These are phyloP conservation scores for Drosophila mercatorum DNA, from an alignment of 2,888 invertebrate genomes.

Conservation along the genomic window DNA sequence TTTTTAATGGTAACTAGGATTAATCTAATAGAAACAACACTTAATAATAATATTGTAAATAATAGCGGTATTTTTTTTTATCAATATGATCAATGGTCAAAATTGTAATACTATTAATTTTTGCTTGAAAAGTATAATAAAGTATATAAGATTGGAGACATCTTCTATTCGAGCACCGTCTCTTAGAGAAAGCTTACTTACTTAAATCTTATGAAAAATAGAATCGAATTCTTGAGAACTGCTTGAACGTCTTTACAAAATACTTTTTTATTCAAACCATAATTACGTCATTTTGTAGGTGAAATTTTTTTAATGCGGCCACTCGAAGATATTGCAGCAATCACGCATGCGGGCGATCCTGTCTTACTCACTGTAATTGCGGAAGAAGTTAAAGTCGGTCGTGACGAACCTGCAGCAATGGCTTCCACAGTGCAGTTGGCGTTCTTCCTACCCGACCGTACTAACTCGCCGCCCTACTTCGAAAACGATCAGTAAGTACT, in stretches of 20 bases:
- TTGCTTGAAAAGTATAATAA: neutral
- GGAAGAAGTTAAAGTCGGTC: conserved; percentile 91
- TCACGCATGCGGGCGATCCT: conserved; percentile 93
- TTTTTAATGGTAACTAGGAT: no score
- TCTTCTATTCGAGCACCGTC: no score
- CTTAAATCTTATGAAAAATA: no score
- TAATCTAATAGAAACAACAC: neutral
- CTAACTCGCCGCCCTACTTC: conserved; percentile 91
- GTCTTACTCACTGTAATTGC: conserved; percentile 93
- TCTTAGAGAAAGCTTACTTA: no score
- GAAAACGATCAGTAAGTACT: conserved; percentile 90
- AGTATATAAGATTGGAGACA: neutral
- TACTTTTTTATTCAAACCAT: conserved; percentile 4
- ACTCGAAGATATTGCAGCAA: conserved; percentile 91
- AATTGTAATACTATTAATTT: no score
- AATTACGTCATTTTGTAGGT: conserved; percentile 85
- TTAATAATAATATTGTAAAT: neutral
- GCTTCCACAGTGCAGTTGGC: conserved; percentile 93
- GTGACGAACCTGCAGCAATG: conserved; percentile 91
- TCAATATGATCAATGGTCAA: no score
- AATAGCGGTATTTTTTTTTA: no score
- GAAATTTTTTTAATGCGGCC: conserved; percentile 90
- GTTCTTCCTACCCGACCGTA: conserved; percentile 91
- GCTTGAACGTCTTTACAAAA: neutral
- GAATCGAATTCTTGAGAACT: neutral